Percentiles rank a stretch among this genome's conserved stretches.
Conservation (phyloP, 1,140 invertebrate species). For the Orchestia grillus region DNA sequence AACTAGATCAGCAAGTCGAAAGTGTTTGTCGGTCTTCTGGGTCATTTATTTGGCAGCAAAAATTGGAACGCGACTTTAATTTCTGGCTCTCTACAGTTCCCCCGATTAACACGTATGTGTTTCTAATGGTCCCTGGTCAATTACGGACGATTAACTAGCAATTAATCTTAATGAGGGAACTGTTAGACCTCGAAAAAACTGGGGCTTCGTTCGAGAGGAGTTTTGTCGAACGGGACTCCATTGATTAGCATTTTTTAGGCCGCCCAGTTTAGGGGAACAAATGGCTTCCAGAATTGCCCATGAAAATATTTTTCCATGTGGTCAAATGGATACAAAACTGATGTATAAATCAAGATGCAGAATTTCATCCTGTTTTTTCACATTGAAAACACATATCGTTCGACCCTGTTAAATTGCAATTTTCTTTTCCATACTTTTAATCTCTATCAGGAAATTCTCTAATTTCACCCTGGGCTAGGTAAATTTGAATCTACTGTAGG, state of each 20-base stretch:
- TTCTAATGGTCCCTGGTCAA: conserved; percentile 51
- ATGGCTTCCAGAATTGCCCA: neutral
- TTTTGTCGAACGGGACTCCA: neutral
- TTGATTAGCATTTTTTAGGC: neutral
- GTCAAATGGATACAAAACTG: neutral
- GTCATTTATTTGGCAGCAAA: conserved; percentile 23
- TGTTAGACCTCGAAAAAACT: conserved; percentile 10
- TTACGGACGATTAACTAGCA: conserved; percentile 44
- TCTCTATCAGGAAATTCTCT: neutral
- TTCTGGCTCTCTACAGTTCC: neutral
- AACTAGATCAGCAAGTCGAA: neutral
- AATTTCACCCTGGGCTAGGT: neutral
- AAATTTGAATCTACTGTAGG: neutral
- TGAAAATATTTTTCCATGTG: neutral
- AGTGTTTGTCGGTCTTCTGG: conserved; percentile 21
- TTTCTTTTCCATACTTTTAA: neutral
- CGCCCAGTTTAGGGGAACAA: neutral
- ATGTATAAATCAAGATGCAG: neutral
- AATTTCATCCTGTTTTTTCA: neutral
- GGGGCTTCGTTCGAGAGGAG: conserved; percentile 15
- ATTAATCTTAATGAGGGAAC: conserved; percentile 45
- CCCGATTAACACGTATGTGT: conserved; percentile 49
- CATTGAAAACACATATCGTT: neutral
- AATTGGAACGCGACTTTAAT: neutral
- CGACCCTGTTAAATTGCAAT: neutral